Conservation (phyloP, 1,140 invertebrate genomes). For the Bombus pyrosoma region DNA sequence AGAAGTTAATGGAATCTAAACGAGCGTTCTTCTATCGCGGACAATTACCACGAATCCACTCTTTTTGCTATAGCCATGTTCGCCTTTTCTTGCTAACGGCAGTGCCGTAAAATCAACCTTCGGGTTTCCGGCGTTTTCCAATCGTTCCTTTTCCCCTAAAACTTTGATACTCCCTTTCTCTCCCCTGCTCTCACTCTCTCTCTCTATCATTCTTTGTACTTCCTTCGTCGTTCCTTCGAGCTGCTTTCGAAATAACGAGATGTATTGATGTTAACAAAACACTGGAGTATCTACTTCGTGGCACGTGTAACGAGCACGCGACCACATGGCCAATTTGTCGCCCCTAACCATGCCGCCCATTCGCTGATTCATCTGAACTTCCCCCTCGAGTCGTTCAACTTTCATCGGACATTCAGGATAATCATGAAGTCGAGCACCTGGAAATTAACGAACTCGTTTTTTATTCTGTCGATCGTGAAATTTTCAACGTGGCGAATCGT, state of each 20-base stretch:
- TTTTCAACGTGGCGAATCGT: background rate
- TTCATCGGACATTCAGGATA: conserved; percentile 12
- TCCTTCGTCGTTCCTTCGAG: background rate
- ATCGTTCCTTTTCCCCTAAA: background rate
- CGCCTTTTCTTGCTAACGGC: background rate
- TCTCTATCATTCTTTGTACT: too few relatives aligned
- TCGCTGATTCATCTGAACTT: conserved; percentile 43
- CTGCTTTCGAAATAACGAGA: conserved; percentile 48
- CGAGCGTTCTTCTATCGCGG: background rate
- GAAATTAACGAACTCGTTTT: background rate
- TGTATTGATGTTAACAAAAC: conserved; percentile 13
- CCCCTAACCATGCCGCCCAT: background rate
- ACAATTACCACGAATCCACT: background rate
- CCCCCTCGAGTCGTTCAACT: background rate
- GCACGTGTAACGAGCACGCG: conserved; percentile 38
- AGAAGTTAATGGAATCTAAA: conserved; percentile 27
- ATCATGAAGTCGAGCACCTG: background rate
- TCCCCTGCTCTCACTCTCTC: background rate
- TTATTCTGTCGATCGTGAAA: background rate
- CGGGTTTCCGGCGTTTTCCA: background rate
- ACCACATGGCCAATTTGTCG: conserved; percentile 43
- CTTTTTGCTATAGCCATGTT: background rate
- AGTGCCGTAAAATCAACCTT: background rate
- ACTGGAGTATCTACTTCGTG: background rate
- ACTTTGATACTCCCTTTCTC: background rate